A percentile compares a stretch with the other conserved stretches of the same genome.
Conservation (phyloP, 23 tunicate species). For the Ascidia mentula region DNA sequence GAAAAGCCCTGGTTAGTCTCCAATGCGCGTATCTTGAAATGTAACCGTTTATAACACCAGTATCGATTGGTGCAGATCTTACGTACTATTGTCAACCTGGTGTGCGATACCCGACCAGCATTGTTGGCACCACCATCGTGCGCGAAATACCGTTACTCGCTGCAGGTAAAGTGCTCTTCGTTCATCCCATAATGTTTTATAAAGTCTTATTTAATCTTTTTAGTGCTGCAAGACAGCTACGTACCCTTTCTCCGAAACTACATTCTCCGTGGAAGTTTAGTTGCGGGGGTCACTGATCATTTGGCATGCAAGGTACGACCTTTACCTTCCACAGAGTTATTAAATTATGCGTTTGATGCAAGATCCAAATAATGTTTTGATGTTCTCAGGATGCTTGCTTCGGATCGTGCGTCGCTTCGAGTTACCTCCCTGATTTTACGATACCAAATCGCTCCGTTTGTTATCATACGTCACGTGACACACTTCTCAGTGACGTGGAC, state of each 20-base stretch:
- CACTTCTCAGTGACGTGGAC: neutral
- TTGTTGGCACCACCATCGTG: neutral
- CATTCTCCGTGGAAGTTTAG: neutral
- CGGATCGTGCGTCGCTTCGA: neutral
- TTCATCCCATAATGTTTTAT: neutral
- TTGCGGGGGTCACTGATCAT: neutral
- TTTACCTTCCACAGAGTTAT: too few species aligned
- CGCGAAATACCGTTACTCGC: neutral
- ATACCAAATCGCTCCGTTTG: neutral
- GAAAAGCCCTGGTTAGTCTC: neutral
- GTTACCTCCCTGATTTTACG: neutral
- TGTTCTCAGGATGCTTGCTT: neutral
- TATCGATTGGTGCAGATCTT: neutral
- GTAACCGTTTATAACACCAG: neutral
- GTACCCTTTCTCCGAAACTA: neutral
- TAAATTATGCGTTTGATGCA: neutral
- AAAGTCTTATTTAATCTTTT: neutral
- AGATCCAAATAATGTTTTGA: neutral
- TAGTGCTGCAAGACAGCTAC: neutral
- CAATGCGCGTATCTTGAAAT: neutral
- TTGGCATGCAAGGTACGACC: neutral
- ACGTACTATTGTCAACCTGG: neutral
- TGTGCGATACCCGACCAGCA: neutral
- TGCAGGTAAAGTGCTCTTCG: neutral
- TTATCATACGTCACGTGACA: constrained; percentile 5